Percentiles rank a stretch among this genome's conserved stretches.
Evolutionary conservation across 2,113 vertebrate species (phyloP).

Genomic region (Pluvianellus socialis): DNA sequence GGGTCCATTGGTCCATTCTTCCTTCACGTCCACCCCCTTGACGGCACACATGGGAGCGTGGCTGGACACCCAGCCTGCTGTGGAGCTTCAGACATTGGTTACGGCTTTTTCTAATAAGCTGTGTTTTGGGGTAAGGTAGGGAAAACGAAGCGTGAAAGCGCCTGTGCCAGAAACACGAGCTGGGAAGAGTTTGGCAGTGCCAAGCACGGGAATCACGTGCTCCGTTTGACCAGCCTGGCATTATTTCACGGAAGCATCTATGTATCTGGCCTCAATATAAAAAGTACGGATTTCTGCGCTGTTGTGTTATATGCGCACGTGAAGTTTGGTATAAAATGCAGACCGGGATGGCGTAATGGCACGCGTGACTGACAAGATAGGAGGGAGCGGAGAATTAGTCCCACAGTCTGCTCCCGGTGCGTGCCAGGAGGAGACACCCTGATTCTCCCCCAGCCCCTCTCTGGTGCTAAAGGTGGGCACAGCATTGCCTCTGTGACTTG

Average conservation of each 20-base stretch:
- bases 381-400: not conserved
- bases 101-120: not conserved
- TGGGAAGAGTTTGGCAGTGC: not conserved
- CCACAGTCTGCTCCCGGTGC: not conserved
- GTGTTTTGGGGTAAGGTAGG: not conserved
- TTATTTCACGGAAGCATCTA: not conserved
- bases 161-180: not conserved
- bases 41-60: not conserved
- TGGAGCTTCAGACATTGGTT: not conserved
- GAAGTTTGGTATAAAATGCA: not conserved
- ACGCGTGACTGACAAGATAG: not conserved
- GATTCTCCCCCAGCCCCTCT: not conserved
- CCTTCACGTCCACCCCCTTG: not conserved
- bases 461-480: not conserved
- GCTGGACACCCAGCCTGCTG: not conserved
- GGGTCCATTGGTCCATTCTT: not conserved
- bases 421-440: not conserved
- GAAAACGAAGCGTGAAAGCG: not conserved
- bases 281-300: not conserved
- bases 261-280: not conserved
- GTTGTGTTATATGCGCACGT: too few relatives aligned
- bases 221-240: rapidly evolving
- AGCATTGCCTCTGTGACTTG: not conserved
- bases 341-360: not conserved
- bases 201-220: not conserved